Conservation (phyloP, 1,140 invertebrate species). For the Pseudomyrmex pallidus region DNA sequence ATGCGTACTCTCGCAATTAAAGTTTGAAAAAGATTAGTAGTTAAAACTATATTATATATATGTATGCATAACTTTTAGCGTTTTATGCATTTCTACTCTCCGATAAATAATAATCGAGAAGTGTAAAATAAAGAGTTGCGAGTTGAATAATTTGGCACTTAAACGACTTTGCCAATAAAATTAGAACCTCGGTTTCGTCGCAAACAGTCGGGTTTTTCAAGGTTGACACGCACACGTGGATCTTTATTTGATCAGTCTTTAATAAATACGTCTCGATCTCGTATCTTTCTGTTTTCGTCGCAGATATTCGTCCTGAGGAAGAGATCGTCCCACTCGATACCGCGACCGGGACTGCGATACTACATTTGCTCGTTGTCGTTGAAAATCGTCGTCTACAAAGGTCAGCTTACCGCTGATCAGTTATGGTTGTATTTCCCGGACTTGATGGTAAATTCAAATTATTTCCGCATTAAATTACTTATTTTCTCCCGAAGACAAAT, state of each 20-base stretch:
- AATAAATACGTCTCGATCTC: conserved; percentile 25
- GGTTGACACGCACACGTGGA: neutral
- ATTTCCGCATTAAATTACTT: neutral
- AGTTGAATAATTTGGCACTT: conserved; percentile 61
- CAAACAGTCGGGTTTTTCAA: conserved; percentile 37
- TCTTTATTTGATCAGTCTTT: conserved; percentile 15
- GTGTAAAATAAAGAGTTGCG: neutral
- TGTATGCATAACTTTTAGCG: too few species aligned
- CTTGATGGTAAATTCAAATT: conserved; percentile 84
- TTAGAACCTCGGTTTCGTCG: conserved; percentile 57
- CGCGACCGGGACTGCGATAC: conserved; percentile 93
- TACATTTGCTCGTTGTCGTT: conserved; percentile 98
- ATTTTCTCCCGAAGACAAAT: too few species aligned
- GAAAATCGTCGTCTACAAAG: conserved; percentile 98
- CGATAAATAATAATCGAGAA: neutral
- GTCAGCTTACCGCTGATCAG: conserved; percentile 97
- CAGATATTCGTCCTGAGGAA: conserved; percentile 97
- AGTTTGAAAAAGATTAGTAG: too few species aligned
- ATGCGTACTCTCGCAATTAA: too few species aligned
- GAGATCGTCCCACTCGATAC: conserved; percentile 95
- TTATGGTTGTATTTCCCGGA: conserved; percentile 94
- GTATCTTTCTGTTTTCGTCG: conserved; percentile 67
- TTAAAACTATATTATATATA: too few species aligned
- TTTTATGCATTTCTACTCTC: too few species aligned
- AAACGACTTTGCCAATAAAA: conserved; percentile 68